phyloP scores from a whole-genome alignment of 2,113 vertebrate genomes.

The Vulpes lagopus region DNA sequence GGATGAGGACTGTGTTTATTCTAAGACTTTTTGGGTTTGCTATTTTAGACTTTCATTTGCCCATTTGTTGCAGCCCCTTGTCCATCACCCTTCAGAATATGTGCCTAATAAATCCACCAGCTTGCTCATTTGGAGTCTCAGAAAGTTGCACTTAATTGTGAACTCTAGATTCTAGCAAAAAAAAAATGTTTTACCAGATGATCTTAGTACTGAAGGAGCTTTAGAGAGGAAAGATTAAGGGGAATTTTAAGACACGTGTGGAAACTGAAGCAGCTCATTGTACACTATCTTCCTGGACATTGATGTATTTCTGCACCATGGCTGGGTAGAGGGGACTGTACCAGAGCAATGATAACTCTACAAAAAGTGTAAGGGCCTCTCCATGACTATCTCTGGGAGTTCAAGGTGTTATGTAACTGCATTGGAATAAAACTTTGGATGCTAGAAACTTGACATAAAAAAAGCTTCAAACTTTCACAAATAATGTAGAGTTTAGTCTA shows the following conservation, averaged over 20 bases:
- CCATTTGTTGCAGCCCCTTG: constrained; percentile 33
- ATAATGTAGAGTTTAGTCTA: background rate
- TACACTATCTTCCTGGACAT: background rate
- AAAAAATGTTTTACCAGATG: constrained; percentile 56
- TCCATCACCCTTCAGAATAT: constrained; percentile 34
- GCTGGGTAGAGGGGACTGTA: background rate
- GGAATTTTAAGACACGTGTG: background rate
- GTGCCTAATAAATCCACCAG: constrained; percentile 64
- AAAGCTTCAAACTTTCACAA: constrained; percentile 55
- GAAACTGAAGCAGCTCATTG: background rate
- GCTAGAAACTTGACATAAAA: constrained; percentile 28
- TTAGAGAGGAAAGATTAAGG: background rate
- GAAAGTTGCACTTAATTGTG: constrained; percentile 60
- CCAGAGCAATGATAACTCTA: background rate
- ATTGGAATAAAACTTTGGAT: background rate
- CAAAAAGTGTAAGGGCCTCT: background rate
- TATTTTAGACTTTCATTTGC: constrained; percentile 62
- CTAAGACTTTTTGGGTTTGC: constrained; percentile 18
- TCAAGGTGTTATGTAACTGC: background rate
- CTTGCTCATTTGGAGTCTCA: constrained; percentile 56
- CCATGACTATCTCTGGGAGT: background rate
- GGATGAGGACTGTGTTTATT: background rate
- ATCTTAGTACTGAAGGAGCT: background rate
- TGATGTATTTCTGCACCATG: background rate
- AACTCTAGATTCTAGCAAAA: constrained; percentile 18